Percentiles rank a stretch among this genome's conserved stretches.
Evolutionary conservation across 2,797 vertebrate species (phyloP).

Genomic region (Bryconaethiops microstoma): DNA sequence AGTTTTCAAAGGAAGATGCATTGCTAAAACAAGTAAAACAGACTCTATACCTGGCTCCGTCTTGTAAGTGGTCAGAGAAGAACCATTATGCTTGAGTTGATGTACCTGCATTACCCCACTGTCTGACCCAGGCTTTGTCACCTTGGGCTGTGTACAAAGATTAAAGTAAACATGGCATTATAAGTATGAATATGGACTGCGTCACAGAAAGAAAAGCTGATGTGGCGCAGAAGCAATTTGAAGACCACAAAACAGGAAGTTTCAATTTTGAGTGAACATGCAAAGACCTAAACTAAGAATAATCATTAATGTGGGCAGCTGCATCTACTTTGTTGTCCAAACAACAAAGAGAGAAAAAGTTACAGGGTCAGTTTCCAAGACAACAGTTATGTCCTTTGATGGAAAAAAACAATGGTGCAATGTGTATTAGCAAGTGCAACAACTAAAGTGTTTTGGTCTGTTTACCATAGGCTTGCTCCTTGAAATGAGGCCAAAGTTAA

Average conservation of each 20-base stretch:
- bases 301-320: conserved; percentile 44
- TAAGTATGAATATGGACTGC: not conserved
- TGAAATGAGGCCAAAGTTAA: conserved; percentile 7
- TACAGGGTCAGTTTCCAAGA: conserved; percentile 48
- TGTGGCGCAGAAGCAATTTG: not conserved
- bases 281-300: conserved; percentile 20
- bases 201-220: conserved; percentile 3
- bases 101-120: not conserved
- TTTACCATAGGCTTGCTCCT: conserved; percentile 17
- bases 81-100: conserved; percentile 42
- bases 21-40: not conserved
- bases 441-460: conserved; percentile 27
- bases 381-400: conserved; percentile 45
- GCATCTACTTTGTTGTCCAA: conserved; percentile 45
- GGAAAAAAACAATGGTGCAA: conserved; percentile 11
- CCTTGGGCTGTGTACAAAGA: conserved; percentile 49
- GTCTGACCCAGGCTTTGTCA: conserved; percentile 57
- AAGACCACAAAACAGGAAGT: conserved; percentile 26
- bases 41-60: conserved; percentile 74
- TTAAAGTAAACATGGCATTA: not conserved
- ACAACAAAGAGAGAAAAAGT: conserved; percentile 31
- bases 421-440: not conserved
- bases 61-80: conserved; percentile 73
- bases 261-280: conserved; percentile 2
- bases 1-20: not conserved